Percentiles rank a stretch among this genome's conserved stretches.
Conservation (phyloP, 2,797 vertebrate genomes). For the Schizothorax lantsangensis region DNA sequence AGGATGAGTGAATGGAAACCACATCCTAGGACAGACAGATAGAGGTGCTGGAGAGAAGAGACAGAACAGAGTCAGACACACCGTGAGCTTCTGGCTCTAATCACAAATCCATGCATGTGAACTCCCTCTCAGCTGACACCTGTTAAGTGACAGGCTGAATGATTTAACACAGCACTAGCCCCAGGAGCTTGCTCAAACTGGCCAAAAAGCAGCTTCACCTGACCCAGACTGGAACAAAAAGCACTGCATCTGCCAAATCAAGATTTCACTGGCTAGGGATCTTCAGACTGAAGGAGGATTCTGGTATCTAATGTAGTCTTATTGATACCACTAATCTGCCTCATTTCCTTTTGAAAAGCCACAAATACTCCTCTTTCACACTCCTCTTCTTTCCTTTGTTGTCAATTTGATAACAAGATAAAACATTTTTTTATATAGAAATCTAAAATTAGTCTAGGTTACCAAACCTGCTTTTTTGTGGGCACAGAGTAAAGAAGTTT, state of each 20-base stretch:
- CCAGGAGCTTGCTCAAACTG: slow-evolving; percentile 51
- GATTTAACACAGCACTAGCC: slow-evolving; percentile 66
- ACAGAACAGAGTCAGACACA: slow-evolving; percentile 7
- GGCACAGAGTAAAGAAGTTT: neutral
- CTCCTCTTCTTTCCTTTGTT: neutral
- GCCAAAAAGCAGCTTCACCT: slow-evolving; percentile 59
- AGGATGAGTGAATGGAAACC: slow-evolving; percentile 14
- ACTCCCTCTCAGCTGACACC: slow-evolving; percentile 44
- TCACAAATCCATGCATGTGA: slow-evolving; percentile 9
- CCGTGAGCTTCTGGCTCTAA: slow-evolving; percentile 26
- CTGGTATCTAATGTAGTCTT: neutral
- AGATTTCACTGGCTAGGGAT: slow-evolving; percentile 70
- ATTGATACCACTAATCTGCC: neutral
- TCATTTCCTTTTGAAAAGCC: slow-evolving; percentile 14
- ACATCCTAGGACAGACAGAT: neutral
- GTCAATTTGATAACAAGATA: neutral
- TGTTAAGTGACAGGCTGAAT: slow-evolving; percentile 39
- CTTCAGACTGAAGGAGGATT: slow-evolving; percentile 46
- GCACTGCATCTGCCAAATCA: slow-evolving; percentile 64
- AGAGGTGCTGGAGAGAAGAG: neutral
- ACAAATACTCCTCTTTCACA: neutral
- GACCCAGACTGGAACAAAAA: slow-evolving; percentile 70
- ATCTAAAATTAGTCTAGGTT: neutral
- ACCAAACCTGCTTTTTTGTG: neutral
- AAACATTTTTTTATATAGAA: neutral